phyloP scores from a whole-genome alignment of 1,140 invertebrate genomes.

The Popillia japonica region DNA sequence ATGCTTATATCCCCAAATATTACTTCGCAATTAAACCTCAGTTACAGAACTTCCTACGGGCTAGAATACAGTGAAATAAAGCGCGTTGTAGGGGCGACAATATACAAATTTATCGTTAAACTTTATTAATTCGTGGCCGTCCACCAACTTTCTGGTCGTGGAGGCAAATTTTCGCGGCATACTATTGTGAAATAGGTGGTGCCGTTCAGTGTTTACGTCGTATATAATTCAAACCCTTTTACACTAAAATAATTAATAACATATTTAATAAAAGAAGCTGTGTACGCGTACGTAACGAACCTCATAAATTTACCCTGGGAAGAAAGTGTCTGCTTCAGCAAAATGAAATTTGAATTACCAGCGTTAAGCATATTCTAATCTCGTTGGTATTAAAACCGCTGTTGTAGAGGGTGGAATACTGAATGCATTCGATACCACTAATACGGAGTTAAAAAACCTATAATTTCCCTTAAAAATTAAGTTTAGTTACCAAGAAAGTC shows the following conservation, averaged over 20 bases:
- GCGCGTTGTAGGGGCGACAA: neutral
- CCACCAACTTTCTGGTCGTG: neutral
- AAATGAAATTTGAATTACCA: conserved; percentile 2
- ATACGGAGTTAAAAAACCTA: too few species aligned
- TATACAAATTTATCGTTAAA: conserved; percentile 19
- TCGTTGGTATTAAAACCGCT: too few species aligned
- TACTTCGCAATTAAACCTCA: conserved; percentile 9
- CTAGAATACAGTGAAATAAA: neutral
- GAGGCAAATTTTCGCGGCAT: neutral
- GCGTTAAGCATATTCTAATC: neutral
- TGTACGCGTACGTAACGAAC: neutral
- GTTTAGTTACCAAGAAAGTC: too few species aligned
- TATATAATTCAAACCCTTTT: conserved; percentile 26
- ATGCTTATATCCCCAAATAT: too few species aligned
- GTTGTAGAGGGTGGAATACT: too few species aligned
- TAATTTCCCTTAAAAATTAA: too few species aligned
- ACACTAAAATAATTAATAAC: conserved; percentile 35
- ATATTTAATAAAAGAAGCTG: conserved; percentile 22
- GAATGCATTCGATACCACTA: too few species aligned
- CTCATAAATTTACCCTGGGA: conserved; percentile 21
- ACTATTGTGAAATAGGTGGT: neutral
- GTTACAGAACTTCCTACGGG: neutral
- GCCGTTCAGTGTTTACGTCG: neutral
- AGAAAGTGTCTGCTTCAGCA: conserved; percentile 5
- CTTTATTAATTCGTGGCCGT: neutral